Evolutionary conservation across 2,888 invertebrate genomes (phyloP), one percentile per base, ranked within the genome.

Genomic region (Leptogaster cylindrica): DNA sequence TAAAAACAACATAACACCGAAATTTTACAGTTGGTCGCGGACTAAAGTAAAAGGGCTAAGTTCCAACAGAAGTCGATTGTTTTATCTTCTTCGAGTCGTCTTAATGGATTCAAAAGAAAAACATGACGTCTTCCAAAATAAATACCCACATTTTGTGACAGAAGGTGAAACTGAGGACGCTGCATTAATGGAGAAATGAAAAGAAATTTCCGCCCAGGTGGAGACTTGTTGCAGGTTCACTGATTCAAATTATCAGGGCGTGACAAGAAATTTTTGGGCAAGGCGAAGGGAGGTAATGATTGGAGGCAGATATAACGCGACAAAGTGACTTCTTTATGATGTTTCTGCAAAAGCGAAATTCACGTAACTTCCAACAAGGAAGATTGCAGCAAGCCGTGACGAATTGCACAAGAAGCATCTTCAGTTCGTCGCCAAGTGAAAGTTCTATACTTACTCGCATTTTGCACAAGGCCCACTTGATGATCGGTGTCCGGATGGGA

Each of bases 391-490:
- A 72, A 66, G 46, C 68, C 58, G 65, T 70, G 72, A 72, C 44
- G 28, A 31, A 28, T 44, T 52, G 20, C 52, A 52, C 67, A 52
- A 51, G 33, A 28, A 41, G 31, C 20, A 12, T 51, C 16, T 39
- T 51, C 28, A 46, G 46, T 20, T 16, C 7, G 16, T 5, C 25
- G 23, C 3, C 12, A 12, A 28, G 39, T 63, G 16, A 41, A 23
- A 25, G 52, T 66, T 46, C 39, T 61, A 46, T 77, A 90, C 93
- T 93, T 84, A 95, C 94, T 93, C 77, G 93, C 93, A 78, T 93
- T 93, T 78, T 92, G 91, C 2, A 93, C 85, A 14, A 89, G 84
- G 18, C 87, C 88, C 12, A 85, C 81, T 74, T 88, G 83, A 20
- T 83, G 79, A 70, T 83, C 87, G 41, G 83, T 82, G 77, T 72